phyloP scores from a whole-genome alignment of 2,797 vertebrate species.

The Pristis pectinata region DNA sequence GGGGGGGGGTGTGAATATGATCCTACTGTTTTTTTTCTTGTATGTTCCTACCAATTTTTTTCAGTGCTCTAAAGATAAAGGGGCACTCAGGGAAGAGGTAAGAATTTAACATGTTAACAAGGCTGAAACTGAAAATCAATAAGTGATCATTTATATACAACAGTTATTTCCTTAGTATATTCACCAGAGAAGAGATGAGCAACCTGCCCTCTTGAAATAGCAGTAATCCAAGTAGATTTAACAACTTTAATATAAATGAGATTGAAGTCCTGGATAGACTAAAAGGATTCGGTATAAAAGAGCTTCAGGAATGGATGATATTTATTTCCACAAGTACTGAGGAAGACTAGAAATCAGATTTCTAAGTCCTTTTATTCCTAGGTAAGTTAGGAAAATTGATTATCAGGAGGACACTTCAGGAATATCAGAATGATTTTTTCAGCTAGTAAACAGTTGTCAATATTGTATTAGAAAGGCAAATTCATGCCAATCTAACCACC shows the following conservation, averaged over 20 bases:
- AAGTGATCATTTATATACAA: neutral
- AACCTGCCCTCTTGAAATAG: neutral
- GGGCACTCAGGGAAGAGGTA: neutral
- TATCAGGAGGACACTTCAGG: neutral
- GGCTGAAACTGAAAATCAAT: neutral
- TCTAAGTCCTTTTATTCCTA: neutral
- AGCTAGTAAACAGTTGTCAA: neutral
- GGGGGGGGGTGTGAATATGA: too few species aligned
- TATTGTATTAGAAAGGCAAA: neutral
- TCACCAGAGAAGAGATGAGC: neutral
- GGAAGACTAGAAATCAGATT: neutral
- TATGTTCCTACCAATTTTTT: neutral
- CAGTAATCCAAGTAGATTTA: neutral
- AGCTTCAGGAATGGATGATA: neutral
- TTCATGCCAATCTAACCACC: neutral
- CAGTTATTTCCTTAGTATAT: neutral
- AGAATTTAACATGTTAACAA: neutral
- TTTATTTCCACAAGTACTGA: neutral
- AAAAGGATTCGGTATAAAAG: neutral
- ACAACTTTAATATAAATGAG: conserved; percentile 19
- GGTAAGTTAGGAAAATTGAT: neutral
- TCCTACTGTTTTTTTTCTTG: too few species aligned
- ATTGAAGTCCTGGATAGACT: neutral
- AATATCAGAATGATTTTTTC: neutral
- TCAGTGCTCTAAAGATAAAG: neutral